phyloP scores from a whole-genome alignment of 1,140 invertebrate genomes.

The Pseudomyrmex gracilis region DNA sequence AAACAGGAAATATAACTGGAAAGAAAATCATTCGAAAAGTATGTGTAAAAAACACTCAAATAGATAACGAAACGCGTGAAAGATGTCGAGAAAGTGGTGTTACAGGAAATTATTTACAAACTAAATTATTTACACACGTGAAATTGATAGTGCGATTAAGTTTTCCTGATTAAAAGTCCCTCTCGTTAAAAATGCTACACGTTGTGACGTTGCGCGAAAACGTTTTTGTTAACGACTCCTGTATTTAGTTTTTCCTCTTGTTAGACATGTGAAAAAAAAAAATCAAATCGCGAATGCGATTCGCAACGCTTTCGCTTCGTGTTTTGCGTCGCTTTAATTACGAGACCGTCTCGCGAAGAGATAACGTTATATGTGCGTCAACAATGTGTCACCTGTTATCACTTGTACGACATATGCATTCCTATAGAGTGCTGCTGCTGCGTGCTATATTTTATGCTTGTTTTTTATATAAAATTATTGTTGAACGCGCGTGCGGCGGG shows the following conservation, averaged over 20 bases:
- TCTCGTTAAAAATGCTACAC: neutral
- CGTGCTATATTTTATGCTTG: neutral
- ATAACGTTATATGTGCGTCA: conserved; percentile 15
- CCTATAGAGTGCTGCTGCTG: neutral
- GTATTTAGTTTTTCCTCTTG: neutral
- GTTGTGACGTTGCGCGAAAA: neutral
- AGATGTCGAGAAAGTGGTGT: conserved; percentile 46
- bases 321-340: conserved; percentile 8
- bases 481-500: neutral
- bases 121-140: conserved; percentile 5
- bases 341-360: neutral
- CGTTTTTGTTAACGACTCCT: neutral
- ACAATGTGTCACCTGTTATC: conserved; percentile 28
- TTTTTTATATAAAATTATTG: neutral
- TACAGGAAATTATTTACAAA: conserved; percentile 37
- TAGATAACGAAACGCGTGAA: conserved; percentile 11
- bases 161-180: neutral
- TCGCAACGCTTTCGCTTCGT: neutral
- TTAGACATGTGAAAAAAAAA: neutral
- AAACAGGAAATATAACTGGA: too few relatives aligned
- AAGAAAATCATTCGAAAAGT: neutral
- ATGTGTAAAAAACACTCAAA: neutral
- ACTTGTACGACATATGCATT: conserved; percentile 32
- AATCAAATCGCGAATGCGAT: neutral
- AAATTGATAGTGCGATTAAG: conserved; percentile 38